Conservation (phyloP, 1,140 invertebrate species). For the Nephila pilipes region DNA sequence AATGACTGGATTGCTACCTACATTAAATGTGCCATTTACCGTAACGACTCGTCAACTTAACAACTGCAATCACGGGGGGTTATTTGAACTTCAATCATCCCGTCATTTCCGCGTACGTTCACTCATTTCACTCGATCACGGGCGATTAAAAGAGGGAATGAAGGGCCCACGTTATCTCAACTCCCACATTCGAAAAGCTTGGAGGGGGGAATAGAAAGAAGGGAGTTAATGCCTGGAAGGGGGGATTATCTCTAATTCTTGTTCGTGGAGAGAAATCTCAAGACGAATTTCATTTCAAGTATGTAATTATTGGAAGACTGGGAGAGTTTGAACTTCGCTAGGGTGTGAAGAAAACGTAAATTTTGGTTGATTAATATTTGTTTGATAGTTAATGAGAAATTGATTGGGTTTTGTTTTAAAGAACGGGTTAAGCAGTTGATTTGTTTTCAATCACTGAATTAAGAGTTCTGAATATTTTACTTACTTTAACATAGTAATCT, state of each 20-base stretch:
- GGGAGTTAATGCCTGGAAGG: conserved; percentile 3
- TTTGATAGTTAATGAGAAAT: conserved; percentile 13
- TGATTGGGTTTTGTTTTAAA: neutral
- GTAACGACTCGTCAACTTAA: conserved; percentile 47
- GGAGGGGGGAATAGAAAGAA: neutral
- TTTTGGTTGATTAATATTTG: conserved; percentile 7
- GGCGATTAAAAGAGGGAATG: conserved; percentile 46
- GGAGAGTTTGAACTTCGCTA: neutral
- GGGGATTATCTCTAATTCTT: conserved; percentile 43
- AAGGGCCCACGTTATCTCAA: neutral
- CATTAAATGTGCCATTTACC: conserved; percentile 29
- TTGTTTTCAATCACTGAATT: too few species aligned
- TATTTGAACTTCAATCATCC: conserved; percentile 17
- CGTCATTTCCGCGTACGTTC: conserved; percentile 33
- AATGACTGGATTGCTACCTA: conserved; percentile 37
- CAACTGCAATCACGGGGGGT: conserved; percentile 19
- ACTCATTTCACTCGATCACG: conserved; percentile 18
- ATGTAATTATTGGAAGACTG: neutral
- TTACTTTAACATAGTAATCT: too few species aligned
- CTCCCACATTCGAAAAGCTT: conserved; percentile 20
- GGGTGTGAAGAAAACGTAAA: neutral
- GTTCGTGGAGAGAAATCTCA: neutral
- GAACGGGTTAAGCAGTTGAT: too few species aligned
- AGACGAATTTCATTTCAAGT: conserved; percentile 1
- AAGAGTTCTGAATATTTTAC: too few species aligned